Evolutionary conservation across 1,140 invertebrate species (phyloP).

Genomic region (Rhyacophila brunnea): DNA sequence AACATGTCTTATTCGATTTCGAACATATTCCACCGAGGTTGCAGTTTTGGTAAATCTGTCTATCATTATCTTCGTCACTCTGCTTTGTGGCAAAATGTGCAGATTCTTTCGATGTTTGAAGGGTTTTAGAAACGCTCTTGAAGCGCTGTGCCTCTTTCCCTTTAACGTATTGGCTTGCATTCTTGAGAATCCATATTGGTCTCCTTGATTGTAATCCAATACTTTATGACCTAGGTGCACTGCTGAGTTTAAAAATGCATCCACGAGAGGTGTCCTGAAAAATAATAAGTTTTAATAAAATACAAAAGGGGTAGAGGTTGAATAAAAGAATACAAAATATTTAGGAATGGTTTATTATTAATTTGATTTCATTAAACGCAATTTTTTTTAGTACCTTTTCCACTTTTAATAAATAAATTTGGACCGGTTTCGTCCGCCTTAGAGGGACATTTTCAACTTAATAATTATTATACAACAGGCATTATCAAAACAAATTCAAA

Average conservation of each 20-base stretch:
- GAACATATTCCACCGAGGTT: conserved; percentile 62
- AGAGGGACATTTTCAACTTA: too few species aligned
- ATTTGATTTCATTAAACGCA: too few species aligned
- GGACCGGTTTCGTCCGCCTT: too few species aligned
- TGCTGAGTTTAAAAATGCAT: conserved; percentile 58
- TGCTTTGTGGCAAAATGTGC: conserved; percentile 56
- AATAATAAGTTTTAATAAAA: too few species aligned
- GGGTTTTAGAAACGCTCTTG: conserved; percentile 57
- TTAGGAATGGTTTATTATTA: too few species aligned
- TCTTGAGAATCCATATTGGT: conserved; percentile 47
- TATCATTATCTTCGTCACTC: conserved; percentile 64
- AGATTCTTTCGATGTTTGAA: conserved; percentile 64
- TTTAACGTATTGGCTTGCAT: conserved; percentile 62
- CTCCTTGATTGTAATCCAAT: conserved; percentile 52
- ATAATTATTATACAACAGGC: too few species aligned
- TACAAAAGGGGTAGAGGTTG: too few species aligned
- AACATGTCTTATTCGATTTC: conserved; percentile 41
- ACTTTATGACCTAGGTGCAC: conserved; percentile 54
- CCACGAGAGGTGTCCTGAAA: conserved; percentile 38
- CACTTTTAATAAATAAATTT: too few species aligned
- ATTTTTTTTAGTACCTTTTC: too few species aligned
- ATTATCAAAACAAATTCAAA: too few species aligned
- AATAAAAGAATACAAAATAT: too few species aligned
- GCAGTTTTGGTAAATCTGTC: conserved; percentile 59
- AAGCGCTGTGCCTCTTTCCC: conserved; percentile 55